Conservation (phyloP, 2,113 vertebrate species). For the Rhizomys pruinosus region DNA sequence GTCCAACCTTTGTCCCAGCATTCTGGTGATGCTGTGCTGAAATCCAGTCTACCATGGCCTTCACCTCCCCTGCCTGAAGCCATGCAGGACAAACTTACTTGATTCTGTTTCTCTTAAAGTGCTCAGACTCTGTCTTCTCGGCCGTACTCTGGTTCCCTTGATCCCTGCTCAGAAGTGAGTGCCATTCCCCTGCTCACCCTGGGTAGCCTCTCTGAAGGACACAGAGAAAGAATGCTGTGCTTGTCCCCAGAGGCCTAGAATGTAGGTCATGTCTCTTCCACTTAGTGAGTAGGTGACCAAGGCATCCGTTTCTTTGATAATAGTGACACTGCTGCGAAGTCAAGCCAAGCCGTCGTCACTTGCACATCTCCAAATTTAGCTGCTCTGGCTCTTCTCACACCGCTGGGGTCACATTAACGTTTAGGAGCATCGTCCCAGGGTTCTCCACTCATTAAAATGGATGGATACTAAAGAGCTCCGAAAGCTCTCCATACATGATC, state of each 20-base stretch:
- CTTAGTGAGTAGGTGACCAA: slow-evolving; percentile 32
- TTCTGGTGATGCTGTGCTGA: not conserved
- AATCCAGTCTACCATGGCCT: not conserved
- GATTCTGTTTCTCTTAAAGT: not conserved
- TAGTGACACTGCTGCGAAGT: not conserved
- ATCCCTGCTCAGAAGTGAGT: not conserved
- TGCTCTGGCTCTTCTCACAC: not conserved
- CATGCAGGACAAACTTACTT: not conserved
- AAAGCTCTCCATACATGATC: not conserved
- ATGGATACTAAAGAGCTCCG: not conserved
- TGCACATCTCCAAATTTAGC: not conserved
- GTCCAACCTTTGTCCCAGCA: too few species aligned
- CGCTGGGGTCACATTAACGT: not conserved
- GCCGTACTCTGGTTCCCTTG: not conserved
- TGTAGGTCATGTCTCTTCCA: slow-evolving; percentile 5
- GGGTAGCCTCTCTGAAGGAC: not conserved
- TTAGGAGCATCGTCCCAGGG: not conserved
- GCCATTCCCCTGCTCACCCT: not conserved
- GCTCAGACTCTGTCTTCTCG: not conserved
- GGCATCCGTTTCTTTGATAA: slow-evolving; percentile 11
- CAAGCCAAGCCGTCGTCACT: not conserved
- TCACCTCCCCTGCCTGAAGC: not conserved
- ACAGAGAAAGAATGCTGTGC: not conserved
- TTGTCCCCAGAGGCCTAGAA: slow-evolving; percentile 8
- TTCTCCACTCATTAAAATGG: slow-evolving; percentile 1